Conservation (phyloP, 1,140 invertebrate species). For the Daktulosphaira vitifoliae region DNA sequence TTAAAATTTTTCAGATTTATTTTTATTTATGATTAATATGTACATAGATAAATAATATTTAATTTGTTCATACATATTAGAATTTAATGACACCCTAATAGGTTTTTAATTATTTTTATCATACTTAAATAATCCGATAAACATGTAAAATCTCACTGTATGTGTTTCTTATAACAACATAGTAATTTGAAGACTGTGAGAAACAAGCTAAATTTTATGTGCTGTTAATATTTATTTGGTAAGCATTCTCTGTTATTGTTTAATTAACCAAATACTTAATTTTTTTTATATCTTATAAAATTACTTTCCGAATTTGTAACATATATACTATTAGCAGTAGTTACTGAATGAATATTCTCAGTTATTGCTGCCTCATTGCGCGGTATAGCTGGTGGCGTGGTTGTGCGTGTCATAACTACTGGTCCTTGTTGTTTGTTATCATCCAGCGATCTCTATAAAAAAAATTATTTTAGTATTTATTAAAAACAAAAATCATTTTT, state of each 20-base stretch:
- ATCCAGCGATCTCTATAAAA: constrained; percentile 24
- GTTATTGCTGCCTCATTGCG: constrained; percentile 3
- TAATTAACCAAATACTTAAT: too few relatives aligned
- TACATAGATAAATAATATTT: neutral
- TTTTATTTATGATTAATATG: constrained; percentile 1
- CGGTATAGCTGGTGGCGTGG: neutral
- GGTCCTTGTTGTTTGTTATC: constrained; percentile 25
- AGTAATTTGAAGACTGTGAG: constrained; percentile 8
- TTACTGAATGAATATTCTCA: neutral
- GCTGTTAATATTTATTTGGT: too few relatives aligned
- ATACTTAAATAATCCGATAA: too few relatives aligned
- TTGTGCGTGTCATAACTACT: constrained; percentile 25
- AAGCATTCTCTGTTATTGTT: too few relatives aligned
- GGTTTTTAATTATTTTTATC: too few relatives aligned
- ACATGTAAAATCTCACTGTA: too few relatives aligned
- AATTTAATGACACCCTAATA: too few relatives aligned
- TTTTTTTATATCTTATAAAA: constrained; percentile 2
- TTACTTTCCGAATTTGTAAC: constrained; percentile 8
- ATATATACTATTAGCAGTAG: neutral
- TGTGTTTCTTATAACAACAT: constrained; percentile 4
- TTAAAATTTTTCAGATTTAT: neutral
- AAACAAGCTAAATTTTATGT: constrained; percentile 22
- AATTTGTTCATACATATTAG: neutral
- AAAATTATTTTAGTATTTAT: neutral
- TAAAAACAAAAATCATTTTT: too few relatives aligned